Evolutionary conservation across 2,888 invertebrate genomes (phyloP).

Genomic region (Plebejus argus): DNA sequence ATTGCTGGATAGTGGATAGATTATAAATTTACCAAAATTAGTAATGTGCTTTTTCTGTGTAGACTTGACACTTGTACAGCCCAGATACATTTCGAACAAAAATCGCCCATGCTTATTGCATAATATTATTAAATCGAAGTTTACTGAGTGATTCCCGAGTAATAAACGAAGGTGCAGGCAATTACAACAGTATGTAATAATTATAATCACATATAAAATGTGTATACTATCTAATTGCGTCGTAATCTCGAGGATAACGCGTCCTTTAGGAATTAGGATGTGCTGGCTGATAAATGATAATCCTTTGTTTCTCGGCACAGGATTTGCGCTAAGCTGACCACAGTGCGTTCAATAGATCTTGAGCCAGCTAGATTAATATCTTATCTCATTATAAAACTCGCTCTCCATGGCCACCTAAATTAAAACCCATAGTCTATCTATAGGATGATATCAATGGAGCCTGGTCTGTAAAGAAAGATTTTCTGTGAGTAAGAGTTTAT

Average conservation of each 20-base stretch:
- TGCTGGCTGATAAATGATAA: constrained; percentile 11
- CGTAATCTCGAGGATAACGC: background rate
- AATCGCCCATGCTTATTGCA: too few species aligned
- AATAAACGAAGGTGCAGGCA: too few species aligned
- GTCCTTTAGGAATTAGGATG: background rate
- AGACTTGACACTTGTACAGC: too few species aligned
- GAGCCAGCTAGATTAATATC: constrained; percentile 1
- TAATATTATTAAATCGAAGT: too few species aligned
- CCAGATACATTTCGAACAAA: too few species aligned
- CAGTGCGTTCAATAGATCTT: constrained; percentile 12
- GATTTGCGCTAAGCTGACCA: constrained; percentile 32
- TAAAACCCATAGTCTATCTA: background rate
- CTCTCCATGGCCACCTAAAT: background rate
- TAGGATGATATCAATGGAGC: background rate
- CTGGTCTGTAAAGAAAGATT: background rate
- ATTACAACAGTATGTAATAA: too few species aligned
- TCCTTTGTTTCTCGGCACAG: background rate
- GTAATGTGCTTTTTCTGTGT: too few species aligned
- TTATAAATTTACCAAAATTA: too few species aligned
- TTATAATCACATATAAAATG: background rate
- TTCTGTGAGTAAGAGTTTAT: too few species aligned
- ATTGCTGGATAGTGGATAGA: too few species aligned
- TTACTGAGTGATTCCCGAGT: too few species aligned
- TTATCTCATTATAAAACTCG: background rate
- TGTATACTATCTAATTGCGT: too few species aligned